Percentiles rank a stretch among this genome's conserved stretches.
phyloP scores from a whole-genome alignment of 2,797 vertebrate species.

The Spatula versicolor region DNA sequence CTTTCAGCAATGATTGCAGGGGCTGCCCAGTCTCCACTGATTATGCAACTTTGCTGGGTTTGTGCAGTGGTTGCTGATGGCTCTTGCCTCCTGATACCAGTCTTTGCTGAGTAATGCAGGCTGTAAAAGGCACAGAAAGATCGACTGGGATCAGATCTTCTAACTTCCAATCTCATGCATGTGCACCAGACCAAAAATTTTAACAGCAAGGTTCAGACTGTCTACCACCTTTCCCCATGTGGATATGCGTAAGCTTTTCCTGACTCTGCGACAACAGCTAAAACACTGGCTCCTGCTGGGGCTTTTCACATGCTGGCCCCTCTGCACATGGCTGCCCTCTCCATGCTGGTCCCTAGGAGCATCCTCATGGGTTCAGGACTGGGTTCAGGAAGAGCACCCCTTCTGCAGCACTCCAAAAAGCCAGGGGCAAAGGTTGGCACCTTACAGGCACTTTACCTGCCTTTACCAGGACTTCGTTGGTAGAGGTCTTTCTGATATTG shows the following conservation, averaged over 20 bases:
- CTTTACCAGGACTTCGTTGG: background rate
- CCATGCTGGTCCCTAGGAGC: background rate
- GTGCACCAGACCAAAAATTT: background rate
- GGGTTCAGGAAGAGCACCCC: background rate
- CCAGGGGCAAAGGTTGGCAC: background rate
- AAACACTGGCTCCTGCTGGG: background rate
- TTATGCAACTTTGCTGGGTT: background rate
- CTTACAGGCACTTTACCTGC: background rate
- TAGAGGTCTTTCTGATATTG: background rate
- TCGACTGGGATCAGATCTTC: background rate
- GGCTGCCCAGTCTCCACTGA: background rate
- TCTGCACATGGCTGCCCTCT: too few relatives aligned
- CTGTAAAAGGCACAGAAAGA: background rate
- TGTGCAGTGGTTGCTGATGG: background rate
- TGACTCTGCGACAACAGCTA: background rate
- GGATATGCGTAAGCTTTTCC: background rate
- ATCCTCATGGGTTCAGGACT: background rate
- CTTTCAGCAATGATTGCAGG: background rate
- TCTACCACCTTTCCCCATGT: background rate
- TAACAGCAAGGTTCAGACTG: background rate
- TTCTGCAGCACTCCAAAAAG: background rate
- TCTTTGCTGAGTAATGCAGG: background rate
- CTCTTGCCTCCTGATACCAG: background rate
- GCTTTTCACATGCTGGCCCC: background rate
- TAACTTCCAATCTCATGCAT: background rate